Conservation (phyloP, 2,113 vertebrate species). For the Piaya cayana region DNA sequence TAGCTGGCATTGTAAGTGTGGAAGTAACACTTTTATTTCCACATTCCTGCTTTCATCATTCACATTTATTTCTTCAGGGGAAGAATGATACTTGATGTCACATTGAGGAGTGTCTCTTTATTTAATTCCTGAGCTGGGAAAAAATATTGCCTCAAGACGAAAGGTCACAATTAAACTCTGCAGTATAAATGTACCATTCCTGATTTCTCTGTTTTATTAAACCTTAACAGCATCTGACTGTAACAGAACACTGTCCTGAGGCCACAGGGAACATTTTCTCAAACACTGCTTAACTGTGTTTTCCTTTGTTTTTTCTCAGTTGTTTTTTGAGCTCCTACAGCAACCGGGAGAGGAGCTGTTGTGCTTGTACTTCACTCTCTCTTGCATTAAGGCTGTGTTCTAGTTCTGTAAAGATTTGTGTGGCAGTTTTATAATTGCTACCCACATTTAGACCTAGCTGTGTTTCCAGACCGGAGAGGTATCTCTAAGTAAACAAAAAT, state of each 20-base stretch:
- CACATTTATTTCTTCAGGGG: conserved; percentile 60
- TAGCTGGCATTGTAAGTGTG: conserved; percentile 41
- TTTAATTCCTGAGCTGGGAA: conserved; percentile 36
- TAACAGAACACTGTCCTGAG: not conserved
- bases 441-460: not conserved
- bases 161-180: conserved; percentile 54
- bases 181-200: not conserved
- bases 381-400: not conserved
- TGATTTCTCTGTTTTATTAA: not conserved
- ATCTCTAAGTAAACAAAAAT: not conserved
- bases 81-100: not conserved
- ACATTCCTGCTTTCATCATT: conserved; percentile 61
- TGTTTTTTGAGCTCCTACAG: not conserved
- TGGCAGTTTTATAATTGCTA: not conserved
- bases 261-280: conserved; percentile 18
- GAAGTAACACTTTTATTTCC: conserved; percentile 66
- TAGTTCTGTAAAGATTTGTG: not conserved
- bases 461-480: not conserved
- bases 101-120: conserved; percentile 23
- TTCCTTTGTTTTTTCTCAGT: not conserved
- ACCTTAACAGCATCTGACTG: conserved; percentile 13
- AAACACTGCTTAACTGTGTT: not conserved
- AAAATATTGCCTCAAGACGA: not conserved
- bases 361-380: not conserved
- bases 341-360: conserved; percentile 36